Evolutionary conservation across 2,113 vertebrate genomes (phyloP).

Genomic region (Microtus oregoni): DNA sequence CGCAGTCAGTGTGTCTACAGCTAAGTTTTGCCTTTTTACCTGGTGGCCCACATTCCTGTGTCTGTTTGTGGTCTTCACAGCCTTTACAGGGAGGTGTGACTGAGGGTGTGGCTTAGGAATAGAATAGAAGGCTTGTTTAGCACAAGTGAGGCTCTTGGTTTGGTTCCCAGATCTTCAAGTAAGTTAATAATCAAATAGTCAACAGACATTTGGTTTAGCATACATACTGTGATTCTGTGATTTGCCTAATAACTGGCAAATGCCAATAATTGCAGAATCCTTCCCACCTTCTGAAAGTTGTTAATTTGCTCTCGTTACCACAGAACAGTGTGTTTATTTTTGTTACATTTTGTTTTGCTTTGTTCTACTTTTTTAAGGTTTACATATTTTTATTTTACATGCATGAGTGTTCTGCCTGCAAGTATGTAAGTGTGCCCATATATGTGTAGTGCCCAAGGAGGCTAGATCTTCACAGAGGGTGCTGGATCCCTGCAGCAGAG

Average conservation of each 20-base stretch:
- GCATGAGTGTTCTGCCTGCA: background rate
- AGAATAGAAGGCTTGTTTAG: background rate
- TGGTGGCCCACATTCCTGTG: rapidly evolving
- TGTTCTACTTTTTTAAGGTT: background rate
- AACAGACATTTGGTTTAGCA: background rate
- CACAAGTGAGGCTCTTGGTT: background rate
- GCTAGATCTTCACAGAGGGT: background rate
- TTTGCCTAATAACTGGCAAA: background rate
- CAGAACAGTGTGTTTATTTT: background rate
- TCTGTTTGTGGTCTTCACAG: rapidly evolving
- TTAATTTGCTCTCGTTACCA: background rate
- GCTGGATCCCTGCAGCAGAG: background rate
- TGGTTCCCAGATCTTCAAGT: background rate
- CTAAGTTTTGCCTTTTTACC: background rate
- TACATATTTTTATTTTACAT: background rate
- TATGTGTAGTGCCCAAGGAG: background rate
- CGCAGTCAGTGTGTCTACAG: background rate
- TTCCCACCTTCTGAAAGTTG: background rate
- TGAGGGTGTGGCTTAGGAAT: background rate
- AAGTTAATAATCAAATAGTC: background rate
- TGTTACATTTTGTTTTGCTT: background rate
- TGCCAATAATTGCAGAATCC: background rate
- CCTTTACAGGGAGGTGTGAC: rapidly evolving
- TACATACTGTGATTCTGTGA: rapidly evolving
- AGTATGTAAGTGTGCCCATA: background rate